Percentiles rank a stretch among this genome's conserved stretches.
These are phyloP conservation scores for Eonycteris spelaea DNA, from an alignment of 2,113 vertebrate species.

Conservation along the genomic window DNA sequence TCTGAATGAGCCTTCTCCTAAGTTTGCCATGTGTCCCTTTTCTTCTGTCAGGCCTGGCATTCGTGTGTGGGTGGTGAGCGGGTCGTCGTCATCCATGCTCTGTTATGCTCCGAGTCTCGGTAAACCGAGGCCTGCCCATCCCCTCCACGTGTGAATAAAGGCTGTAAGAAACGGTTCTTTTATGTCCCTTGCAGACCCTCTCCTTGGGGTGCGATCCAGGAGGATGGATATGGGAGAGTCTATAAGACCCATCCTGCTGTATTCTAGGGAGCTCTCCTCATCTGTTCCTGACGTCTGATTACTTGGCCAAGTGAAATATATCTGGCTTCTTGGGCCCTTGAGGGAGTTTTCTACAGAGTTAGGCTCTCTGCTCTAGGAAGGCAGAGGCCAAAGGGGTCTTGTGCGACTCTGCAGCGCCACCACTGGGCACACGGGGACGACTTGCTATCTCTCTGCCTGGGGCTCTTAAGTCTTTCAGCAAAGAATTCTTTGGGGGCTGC, in stretches of 20 bases:
- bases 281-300: background rate
- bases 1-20: background rate
- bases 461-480: background rate
- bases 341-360: background rate
- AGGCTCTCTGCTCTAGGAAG: background rate
- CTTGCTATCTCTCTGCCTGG: background rate
- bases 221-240: background rate
- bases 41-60: background rate
- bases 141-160: background rate
- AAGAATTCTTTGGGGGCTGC: background rate
- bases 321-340: background rate
- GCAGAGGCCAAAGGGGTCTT: background rate
- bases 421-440: background rate
- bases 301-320: background rate
- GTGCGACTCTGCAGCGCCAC: background rate
- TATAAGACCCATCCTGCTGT: background rate
- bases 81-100: fast-evolving
- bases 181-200: background rate
- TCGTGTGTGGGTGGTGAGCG: background rate
- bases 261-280: background rate
- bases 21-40: background rate
- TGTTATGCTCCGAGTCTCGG: background rate
- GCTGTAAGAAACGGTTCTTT: background rate
- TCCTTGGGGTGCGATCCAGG: background rate
- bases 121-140: background rate